Base-by-base conservation (phyloP, 2,888 invertebrate species). In the Calephelis perditalis region DNA sequence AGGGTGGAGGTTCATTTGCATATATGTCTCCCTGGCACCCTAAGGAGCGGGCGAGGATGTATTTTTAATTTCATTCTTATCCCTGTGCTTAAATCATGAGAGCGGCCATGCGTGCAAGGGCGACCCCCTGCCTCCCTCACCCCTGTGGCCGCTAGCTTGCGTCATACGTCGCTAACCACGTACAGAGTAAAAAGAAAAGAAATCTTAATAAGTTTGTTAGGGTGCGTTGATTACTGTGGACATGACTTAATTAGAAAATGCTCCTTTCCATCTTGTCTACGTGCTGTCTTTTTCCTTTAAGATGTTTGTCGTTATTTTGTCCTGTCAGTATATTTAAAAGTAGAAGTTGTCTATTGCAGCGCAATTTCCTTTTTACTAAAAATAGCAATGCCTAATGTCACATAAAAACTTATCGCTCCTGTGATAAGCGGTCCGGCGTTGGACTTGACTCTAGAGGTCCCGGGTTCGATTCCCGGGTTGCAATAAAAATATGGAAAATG, bases 41-140 rank as follows among this genome's bases (percentile, higher is more conserved):
- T 73, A 86, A 89, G 87, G 86, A 86, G 82, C 82, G 82, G 82
- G 76, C 76, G 79, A 71, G 88, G 90, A 90, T 90, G 90, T 90
- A 90, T 90, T 90, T 90, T 90, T 90, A 90, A 90, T 90, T 90
- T 90, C 89, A 89, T 90, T 90, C 90, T 90, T 90, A 90, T 89
- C 89, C 90, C 82, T 78, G 87, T 84, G 87, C 90, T 90, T 90
- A 89, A 90, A 89, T 90, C 89, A 90, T 90, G 89, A 86, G 86
- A 84, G 89, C 90, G 89, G 87, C 90, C 90, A 90, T 90, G 90
- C 90, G 90, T 89, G 89, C 82, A 79, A 77, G 84, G 84, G 84
- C 73, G 77, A 74, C 65, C 68, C 71, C 74, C 72, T 73, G 72
- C 70, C 63, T 70, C 58, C 68, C 67, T 71, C 70, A 71, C 75